A percentile compares a stretch with the other conserved stretches of the same genome.
These are phyloP conservation scores for Dipodomys spectabilis DNA, from an alignment of 2,113 vertebrate species.

Conservation along the genomic window DNA sequence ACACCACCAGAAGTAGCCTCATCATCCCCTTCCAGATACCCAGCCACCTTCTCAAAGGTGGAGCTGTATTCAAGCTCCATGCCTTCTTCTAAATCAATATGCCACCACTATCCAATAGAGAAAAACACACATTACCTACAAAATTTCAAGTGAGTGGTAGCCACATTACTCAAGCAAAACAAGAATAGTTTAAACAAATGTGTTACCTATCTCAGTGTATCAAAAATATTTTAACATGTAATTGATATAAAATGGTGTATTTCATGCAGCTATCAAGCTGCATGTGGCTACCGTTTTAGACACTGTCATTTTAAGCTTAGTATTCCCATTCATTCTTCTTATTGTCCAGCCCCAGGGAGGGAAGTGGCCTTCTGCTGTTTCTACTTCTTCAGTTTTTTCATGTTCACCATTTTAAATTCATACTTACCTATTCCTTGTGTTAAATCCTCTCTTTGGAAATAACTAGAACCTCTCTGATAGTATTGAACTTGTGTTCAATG, in stretches of 20 bases:
- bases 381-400: neutral
- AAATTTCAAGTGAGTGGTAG: neutral
- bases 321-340: neutral
- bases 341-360: neutral
- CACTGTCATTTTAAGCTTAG: neutral
- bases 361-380: neutral
- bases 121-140: neutral
- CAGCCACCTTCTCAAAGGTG: neutral
- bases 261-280: neutral
- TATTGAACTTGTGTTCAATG: neutral
- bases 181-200: neutral
- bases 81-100: neutral
- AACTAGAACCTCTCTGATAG: neutral
- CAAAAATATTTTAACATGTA: constrained; percentile 10
- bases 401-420: neutral
- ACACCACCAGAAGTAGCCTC: neutral
- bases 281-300: neutral
- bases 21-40: neutral
- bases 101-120: neutral
- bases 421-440: neutral
- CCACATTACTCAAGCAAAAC: neutral
- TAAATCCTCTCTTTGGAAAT: constrained; percentile 8
- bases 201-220: neutral
- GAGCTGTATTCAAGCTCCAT: neutral
- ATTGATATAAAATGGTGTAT: neutral